Percentiles rank a stretch among this genome's conserved stretches.
phyloP scores from a whole-genome alignment of 2,113 vertebrate genomes.

The Rhabdornis inornatus region DNA sequence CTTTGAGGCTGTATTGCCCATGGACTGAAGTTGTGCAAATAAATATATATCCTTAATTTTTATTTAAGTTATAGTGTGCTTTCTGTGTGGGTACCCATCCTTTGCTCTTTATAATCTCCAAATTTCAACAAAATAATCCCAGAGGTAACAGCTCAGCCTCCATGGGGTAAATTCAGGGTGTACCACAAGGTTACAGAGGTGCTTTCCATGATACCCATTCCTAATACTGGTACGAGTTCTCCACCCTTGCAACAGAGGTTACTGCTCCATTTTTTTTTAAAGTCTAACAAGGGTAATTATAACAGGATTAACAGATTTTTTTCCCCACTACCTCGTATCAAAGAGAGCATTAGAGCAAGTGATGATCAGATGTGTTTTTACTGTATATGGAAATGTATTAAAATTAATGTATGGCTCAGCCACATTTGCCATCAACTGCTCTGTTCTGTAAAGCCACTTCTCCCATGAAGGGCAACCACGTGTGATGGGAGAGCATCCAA shows the following conservation, averaged over 20 bases:
- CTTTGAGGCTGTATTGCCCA: neutral
- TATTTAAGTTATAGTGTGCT: neutral
- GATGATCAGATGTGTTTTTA: neutral
- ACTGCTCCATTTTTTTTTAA: neutral
- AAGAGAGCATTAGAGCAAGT: neutral
- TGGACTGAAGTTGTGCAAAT: neutral
- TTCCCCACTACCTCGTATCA: neutral
- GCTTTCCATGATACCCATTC: neutral
- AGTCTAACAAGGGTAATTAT: neutral
- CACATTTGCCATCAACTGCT: neutral
- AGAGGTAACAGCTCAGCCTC: neutral
- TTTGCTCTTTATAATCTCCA: accelerated
- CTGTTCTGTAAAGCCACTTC: neutral
- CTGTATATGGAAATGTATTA: neutral
- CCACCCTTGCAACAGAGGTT: neutral
- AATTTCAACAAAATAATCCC: neutral
- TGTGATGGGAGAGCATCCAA: neutral
- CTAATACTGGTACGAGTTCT: accelerated
- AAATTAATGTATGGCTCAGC: neutral
- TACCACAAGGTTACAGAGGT: accelerated
- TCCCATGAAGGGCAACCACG: neutral
- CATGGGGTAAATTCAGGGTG: accelerated
- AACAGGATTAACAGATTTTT: neutral
- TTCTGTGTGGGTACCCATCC: accelerated
- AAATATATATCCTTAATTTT: neutral